Conservation (phyloP, 2,888 invertebrate genomes). For the Macrosoma leucophasiata region DNA sequence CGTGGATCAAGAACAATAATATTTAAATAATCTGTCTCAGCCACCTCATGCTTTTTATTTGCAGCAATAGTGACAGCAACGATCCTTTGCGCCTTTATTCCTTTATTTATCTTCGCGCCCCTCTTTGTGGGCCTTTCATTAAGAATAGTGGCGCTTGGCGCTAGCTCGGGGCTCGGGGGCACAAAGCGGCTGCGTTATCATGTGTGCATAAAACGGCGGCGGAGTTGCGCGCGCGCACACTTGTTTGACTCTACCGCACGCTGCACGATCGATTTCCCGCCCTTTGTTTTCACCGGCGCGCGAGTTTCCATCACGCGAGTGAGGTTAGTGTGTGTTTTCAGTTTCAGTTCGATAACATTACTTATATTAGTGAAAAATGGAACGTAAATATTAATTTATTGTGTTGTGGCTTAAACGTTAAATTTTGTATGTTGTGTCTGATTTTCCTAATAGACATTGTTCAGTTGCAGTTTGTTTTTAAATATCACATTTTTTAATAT, state of each 20-base stretch:
- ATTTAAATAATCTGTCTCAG: too few species aligned
- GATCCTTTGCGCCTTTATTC: constrained; percentile 14
- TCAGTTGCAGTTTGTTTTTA: too few species aligned
- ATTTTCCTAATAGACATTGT: too few species aligned
- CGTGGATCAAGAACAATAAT: too few species aligned
- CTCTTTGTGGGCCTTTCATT: constrained; percentile 27
- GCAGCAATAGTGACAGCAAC: too few species aligned
- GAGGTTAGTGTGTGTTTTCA: constrained; percentile 53
- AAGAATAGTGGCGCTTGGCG: constrained; percentile 24
- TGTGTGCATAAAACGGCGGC: constrained; percentile 54
- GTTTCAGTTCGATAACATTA: too few species aligned
- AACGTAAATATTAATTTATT: too few species aligned
- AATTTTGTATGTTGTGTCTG: too few species aligned
- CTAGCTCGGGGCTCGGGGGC: constrained; percentile 24
- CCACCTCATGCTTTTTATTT: neutral
- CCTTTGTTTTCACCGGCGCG: constrained; percentile 56
- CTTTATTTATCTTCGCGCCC: constrained; percentile 28
- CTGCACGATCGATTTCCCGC: constrained; percentile 54
- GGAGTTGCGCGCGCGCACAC: constrained; percentile 65
- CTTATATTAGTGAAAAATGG: too few species aligned
- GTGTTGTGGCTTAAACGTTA: too few species aligned
- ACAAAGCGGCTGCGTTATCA: constrained; percentile 45
- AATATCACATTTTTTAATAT: too few species aligned
- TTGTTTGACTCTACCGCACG: constrained; percentile 49
- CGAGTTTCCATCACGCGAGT: constrained; percentile 53